phyloP scores from a whole-genome alignment of 1,140 invertebrate genomes.

The Apis florea region DNA sequence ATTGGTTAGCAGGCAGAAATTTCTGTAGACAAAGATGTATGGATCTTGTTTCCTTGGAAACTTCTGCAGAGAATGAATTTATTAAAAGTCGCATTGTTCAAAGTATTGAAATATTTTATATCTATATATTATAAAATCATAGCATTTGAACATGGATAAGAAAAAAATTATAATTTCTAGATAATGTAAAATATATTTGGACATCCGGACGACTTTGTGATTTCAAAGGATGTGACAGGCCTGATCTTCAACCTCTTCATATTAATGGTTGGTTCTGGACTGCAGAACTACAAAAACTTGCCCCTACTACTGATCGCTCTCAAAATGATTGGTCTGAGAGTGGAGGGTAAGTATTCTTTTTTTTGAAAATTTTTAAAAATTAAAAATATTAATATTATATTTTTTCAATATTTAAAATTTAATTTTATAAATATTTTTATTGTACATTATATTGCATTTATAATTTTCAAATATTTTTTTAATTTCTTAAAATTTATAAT shows the following conservation, averaged over 20 bases:
- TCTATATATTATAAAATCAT: neutral
- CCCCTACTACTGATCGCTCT: conserved; percentile 86
- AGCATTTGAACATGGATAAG: neutral
- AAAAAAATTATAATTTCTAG: conserved; percentile 61
- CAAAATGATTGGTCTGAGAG: conserved; percentile 92
- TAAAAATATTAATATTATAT: neutral
- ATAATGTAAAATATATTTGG: conserved; percentile 90
- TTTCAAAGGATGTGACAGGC: conserved; percentile 90
- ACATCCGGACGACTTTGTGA: conserved; percentile 92
- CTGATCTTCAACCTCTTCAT: conserved; percentile 87
- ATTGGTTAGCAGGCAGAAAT: conserved; percentile 91
- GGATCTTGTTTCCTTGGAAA: conserved; percentile 91
- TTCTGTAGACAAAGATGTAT: conserved; percentile 92
- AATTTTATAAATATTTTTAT: neutral
- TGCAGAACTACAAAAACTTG: conserved; percentile 88
- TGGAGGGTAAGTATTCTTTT: conserved; percentile 82
- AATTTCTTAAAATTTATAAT: no score
- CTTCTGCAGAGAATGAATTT: conserved; percentile 90
- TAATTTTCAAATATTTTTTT: no score
- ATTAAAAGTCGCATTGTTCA: conserved; percentile 88
- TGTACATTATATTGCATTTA: no score
- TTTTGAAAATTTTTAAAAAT: neutral
- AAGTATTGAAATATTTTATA: conserved; percentile 78
- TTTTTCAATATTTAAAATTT: no score
- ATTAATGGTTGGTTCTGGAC: conserved; percentile 95